Evolutionary conservation across 2,797 vertebrate genomes (phyloP).

Genomic region (Melanotaenia parkinsoni): DNA sequence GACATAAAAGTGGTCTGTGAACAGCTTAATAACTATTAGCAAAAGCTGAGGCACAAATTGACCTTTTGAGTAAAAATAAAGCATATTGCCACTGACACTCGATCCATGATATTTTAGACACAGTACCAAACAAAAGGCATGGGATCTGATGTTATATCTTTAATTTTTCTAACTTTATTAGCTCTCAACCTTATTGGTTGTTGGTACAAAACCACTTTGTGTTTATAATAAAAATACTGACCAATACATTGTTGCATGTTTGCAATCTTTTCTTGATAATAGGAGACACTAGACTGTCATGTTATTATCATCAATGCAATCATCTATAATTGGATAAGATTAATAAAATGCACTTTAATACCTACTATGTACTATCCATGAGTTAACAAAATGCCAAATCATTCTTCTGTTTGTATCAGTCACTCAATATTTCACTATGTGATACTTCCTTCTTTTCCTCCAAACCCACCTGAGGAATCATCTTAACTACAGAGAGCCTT

Average conservation of each 20-base stretch:
- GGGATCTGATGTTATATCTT: too few relatives aligned
- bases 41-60: too few relatives aligned
- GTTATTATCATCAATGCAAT: not conserved
- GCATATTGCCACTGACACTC: too few relatives aligned
- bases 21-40: too few relatives aligned
- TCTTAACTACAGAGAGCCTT: conserved; percentile 88
- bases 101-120: too few relatives aligned
- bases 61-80: too few relatives aligned
- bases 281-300: not conserved
- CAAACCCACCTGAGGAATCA: conserved; percentile 85
- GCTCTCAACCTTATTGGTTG: too few relatives aligned
- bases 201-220: too few relatives aligned
- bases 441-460: conserved; percentile 75
- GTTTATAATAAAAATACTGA: too few relatives aligned
- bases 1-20: too few relatives aligned
- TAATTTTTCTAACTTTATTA: too few relatives aligned
- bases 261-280: not conserved
- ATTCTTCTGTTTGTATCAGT: conserved; percentile 53
- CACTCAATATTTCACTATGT: conserved; percentile 71
- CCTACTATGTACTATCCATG: not conserved
- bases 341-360: not conserved
- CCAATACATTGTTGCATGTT: not conserved
- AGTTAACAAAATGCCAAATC: conserved; percentile 15
- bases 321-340: not conserved
- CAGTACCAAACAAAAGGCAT: too few relatives aligned